These are phyloP conservation scores for Anguilla japonica DNA, from an alignment of 2,113 vertebrate species.

Conservation along the genomic window DNA sequence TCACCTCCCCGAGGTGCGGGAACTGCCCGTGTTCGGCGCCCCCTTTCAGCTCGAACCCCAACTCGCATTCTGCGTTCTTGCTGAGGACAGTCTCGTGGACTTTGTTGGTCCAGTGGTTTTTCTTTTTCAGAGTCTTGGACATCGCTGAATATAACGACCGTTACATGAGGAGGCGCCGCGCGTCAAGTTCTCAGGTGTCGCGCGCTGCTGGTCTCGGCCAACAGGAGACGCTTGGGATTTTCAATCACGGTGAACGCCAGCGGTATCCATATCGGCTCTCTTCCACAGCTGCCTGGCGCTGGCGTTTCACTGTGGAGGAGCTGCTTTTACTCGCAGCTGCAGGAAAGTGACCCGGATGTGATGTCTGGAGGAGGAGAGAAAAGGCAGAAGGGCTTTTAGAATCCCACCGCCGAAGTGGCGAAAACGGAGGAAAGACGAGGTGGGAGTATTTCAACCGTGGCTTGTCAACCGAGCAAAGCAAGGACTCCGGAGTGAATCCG, in stretches of 20 bases:
- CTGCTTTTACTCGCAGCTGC: constrained; percentile 56
- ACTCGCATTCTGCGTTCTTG: constrained; percentile 88
- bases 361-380: constrained; percentile 72
- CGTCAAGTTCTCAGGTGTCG: constrained; percentile 29
- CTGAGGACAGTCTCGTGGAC: constrained; percentile 94
- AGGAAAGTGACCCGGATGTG: constrained; percentile 78
- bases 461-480: neutral
- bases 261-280: constrained; percentile 58
- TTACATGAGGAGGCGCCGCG: constrained; percentile 56
- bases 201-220: neutral
- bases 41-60: constrained; percentile 94
- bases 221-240: constrained; percentile 53
- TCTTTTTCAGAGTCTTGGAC: constrained; percentile 99
- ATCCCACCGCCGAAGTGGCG: constrained; percentile 62
- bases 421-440: constrained; percentile 54
- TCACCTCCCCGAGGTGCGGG: constrained; percentile 93
- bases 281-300: constrained; percentile 57
- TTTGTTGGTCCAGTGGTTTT: constrained; percentile 99
- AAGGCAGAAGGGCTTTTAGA: constrained; percentile 60
- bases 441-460: constrained; percentile 36
- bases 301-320: constrained; percentile 57
- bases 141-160: constrained; percentile 74
- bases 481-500: neutral
- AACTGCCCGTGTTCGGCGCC: constrained; percentile 96
- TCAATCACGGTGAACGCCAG: constrained; percentile 55